Conservation (phyloP, 1,140 invertebrate species). For the Gyrodactylus bullatarudis region DNA sequence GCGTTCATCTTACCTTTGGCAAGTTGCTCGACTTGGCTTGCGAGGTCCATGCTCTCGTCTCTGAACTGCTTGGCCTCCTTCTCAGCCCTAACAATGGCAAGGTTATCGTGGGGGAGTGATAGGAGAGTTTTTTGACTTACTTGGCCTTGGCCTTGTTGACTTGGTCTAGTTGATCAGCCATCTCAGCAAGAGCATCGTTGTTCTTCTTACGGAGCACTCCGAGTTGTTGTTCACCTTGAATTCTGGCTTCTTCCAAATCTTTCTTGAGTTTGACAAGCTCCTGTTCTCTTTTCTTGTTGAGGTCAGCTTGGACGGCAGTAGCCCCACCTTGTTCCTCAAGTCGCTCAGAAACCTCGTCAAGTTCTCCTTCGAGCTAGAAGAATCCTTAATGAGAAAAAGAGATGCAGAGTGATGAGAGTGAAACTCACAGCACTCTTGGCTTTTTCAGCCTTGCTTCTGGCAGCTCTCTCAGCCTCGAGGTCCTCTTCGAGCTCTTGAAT, state of each 20-base stretch:
- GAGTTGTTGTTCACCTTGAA: constrained; percentile 78
- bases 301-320: constrained; percentile 68
- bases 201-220: constrained; percentile 89
- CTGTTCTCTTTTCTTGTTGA: constrained; percentile 95
- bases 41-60: constrained; percentile 65
- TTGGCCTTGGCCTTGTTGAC: constrained; percentile 93
- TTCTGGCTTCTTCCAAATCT: constrained; percentile 84
- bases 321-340: constrained; percentile 93
- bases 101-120: too few species aligned
- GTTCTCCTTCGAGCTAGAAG: constrained; percentile 1
- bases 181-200: constrained; percentile 66
- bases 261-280: constrained; percentile 84
- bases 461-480: constrained; percentile 73
- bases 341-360: constrained; percentile 37
- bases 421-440: constrained; percentile 12
- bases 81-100: constrained; percentile 38
- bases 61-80: constrained; percentile 68
- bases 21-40: constrained; percentile 40
- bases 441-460: constrained; percentile 24
- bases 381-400: neutral
- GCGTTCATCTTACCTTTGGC: constrained; percentile 57
- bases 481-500: constrained; percentile 71
- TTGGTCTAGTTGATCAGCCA: constrained; percentile 93
- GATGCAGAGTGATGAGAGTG: neutral
- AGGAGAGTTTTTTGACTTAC: too few species aligned